phyloP scores from a whole-genome alignment of 2,797 vertebrate species.

The Danio choprae region DNA sequence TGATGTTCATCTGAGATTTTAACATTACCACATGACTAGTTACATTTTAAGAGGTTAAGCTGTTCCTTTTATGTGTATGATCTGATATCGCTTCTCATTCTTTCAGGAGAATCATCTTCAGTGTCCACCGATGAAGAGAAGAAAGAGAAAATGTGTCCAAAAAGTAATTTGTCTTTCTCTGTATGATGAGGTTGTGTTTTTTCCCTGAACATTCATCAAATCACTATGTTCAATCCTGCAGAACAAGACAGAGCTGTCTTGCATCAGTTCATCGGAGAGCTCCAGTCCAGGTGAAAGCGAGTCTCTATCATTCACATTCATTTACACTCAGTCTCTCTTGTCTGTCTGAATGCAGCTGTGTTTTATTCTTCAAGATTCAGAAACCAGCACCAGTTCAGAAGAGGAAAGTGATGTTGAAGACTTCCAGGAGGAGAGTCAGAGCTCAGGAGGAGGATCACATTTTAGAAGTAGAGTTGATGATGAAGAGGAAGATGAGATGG shows the following conservation, averaged over 20 bases:
- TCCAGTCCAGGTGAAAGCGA: conserved; percentile 57
- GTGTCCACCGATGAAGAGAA: background rate
- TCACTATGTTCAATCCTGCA: conserved; percentile 28
- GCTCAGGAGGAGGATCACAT: background rate
- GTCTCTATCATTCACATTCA: background rate
- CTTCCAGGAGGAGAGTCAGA: background rate
- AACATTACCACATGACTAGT: too few species aligned
- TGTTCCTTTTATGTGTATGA: background rate
- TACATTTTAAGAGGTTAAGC: too few species aligned
- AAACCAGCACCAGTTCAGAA: too few species aligned
- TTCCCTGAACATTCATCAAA: background rate
- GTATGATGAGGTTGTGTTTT: background rate
- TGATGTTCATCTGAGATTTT: too few species aligned
- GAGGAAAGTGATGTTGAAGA: background rate
- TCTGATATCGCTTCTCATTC: background rate
- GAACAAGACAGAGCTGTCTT: conserved; percentile 51
- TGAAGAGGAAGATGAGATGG: background rate
- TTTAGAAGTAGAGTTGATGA: background rate
- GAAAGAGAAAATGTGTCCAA: background rate
- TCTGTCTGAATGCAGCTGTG: background rate
- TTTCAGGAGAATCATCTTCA: conserved; percentile 41
- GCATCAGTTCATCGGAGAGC: background rate
- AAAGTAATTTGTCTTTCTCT: conserved; percentile 16
- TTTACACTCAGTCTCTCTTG: too few species aligned
- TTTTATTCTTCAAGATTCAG: background rate